Evolutionary conservation across 2,888 invertebrate genomes (phyloP).

Genomic region (Bembecia ichneumoniformis): DNA sequence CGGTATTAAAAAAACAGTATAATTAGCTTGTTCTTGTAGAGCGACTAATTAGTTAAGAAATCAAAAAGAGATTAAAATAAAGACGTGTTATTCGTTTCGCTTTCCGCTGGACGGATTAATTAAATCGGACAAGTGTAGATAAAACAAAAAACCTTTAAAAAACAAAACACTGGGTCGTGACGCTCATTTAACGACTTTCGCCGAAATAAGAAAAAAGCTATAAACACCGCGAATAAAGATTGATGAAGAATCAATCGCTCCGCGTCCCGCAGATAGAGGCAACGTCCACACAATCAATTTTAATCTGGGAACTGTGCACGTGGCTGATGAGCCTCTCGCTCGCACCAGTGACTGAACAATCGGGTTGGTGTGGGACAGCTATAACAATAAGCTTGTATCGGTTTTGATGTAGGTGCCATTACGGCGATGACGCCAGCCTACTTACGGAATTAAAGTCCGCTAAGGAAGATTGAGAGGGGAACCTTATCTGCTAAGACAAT

Average conservation of each 20-base stretch:
- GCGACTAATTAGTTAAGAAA: too few relatives aligned
- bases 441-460: constrained; percentile 64
- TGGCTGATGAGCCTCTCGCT: constrained; percentile 28
- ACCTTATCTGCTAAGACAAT: constrained; percentile 62
- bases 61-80: too few relatives aligned
- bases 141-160: constrained; percentile 6
- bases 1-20: too few relatives aligned
- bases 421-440: constrained; percentile 56
- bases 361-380: constrained; percentile 25
- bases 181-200: constrained; percentile 15
- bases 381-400: constrained; percentile 34
- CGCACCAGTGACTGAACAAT: constrained; percentile 7
- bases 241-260: constrained; percentile 68
- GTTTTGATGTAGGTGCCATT: constrained; percentile 51
- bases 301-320: constrained; percentile 59
- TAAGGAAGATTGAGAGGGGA: constrained; percentile 65
- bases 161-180: constrained; percentile 7
- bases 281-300: constrained; percentile 66
- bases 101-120: constrained; percentile 4
- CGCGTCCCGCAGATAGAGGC: constrained; percentile 56
- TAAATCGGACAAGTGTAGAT: constrained; percentile 3
- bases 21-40: too few relatives aligned
- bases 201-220: constrained; percentile 29
- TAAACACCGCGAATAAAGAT: constrained; percentile 64
- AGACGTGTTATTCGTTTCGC: too few relatives aligned